Conservation (phyloP, 2,113 vertebrate species). For the Crypturellus undulatus region DNA sequence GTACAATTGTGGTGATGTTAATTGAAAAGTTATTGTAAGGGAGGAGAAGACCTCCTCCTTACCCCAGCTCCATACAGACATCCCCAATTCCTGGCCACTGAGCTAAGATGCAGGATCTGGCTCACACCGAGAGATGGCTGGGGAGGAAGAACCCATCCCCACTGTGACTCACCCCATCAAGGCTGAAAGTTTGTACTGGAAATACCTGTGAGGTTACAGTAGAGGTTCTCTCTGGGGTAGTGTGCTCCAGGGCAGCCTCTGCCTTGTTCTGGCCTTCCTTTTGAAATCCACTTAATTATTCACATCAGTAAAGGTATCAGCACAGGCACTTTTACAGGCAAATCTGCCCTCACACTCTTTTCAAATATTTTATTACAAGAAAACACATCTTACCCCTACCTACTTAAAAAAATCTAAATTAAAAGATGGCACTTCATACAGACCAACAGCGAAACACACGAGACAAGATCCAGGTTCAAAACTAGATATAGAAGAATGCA, state of each 20-base stretch:
- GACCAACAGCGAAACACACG: not conserved
- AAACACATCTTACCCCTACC: not conserved
- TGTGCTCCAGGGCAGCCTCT: not conserved
- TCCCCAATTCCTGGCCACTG: not conserved
- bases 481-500: not conserved
- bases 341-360: not conserved
- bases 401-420: not conserved
- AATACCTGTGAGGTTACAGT: not conserved
- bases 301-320: too few relatives aligned
- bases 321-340: not conserved
- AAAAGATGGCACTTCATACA: not conserved
- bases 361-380: not conserved
- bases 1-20: not conserved
- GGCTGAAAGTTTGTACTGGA: not conserved
- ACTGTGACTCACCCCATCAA: too few relatives aligned
- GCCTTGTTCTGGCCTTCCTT: fast-evolving
- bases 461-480: not conserved
- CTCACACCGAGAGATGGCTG: too few relatives aligned
- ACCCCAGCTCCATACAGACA: not conserved
- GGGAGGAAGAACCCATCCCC: not conserved
- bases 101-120: not conserved
- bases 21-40: not conserved
- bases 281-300: not conserved
- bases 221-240: not conserved
- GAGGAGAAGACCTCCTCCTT: not conserved